Base-by-base conservation (phyloP, 2,888 invertebrate species). In the Heliconius cydno region DNA sequence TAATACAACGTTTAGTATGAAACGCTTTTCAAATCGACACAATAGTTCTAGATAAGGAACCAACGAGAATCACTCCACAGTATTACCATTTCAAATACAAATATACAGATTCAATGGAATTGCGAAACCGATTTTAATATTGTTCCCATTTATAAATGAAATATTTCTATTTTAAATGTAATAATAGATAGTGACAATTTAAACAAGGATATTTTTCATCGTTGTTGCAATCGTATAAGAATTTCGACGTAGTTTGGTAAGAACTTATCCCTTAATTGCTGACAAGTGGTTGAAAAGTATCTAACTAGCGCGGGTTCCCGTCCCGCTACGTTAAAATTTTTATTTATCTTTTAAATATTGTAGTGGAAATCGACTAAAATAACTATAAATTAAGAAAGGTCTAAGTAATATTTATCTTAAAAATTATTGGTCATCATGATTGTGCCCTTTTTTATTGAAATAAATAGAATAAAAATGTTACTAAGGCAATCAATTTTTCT, bases 31-130 rank as follows among this genome's bases (percentile, higher is more conserved):
- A 60, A 73, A 73, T 73, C 25, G n/a, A 34, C 60, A 73, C 57
- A 73, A 73, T 60, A 41, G 70, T 60, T n/a, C 25, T 60, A 73
- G 41, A 75, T 75, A 46, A 75, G 75, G 65, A 28, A 75, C 60
- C 65, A 41, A 65, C 65, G 41, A 63, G 75, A 75, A 75, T 46
- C 75, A 65, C 75, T 75, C 63, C 5, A 65, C 65, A 41, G 41
- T 19, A 65, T 75, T 65, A 46, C 41, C 25, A 65, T 65, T 74
- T 38, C 19, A 19, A 46, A 65, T 63, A 74, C 65, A 75, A 75
- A 75, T 75, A 74, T 74, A 41, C 63, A 3, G 15, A 46, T 75
- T 63, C 75, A 75, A 73, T 73, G 38, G 38, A 73, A 73, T 38
- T 73, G 57, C 12, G 19, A 73, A 73, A 57, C 22, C 13, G 57